Base-by-base conservation (phyloP, 2,113 vertebrate genomes). In the Holacanthus passer region DNA sequence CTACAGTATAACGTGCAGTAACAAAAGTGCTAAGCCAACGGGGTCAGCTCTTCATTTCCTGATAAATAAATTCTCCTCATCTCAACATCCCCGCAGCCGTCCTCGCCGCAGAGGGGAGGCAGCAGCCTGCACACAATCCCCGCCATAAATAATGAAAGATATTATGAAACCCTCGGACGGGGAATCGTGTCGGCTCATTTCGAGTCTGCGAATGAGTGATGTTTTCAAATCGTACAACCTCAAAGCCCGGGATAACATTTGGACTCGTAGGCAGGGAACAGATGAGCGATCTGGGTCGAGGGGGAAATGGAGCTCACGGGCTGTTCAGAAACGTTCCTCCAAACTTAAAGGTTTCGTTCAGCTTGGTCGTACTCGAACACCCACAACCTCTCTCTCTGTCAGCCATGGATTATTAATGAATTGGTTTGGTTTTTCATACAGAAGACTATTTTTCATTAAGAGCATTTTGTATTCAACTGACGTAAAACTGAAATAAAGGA, bases 121-220 rank as follows among this genome's bases (percentile, higher is more conserved):
- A 16, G 43, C 78, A 52, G 72, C 56, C 70, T 47, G 62, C 68
- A 35, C 77, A 77, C 71, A 63, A 62, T 66, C 31, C 31, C 27
- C 7, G 52, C 35, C 81, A 31, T 85, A 55, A 83, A 88, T 87
- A 70, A 82, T 75, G 32, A 65, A 86, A 48, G 45, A 63, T 29
- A 74, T 77, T 62, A 73, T 43, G 50, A 81, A 85, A 79, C 62
- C 55, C 5, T 71, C 72, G 32, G 50, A 58, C 4, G 24, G 43
- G 52, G 69, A 73, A 41, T 58, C 43, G 3, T 29, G 72, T 79
- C 63, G 24, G 67, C 75, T 84, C 65, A n/a, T 79, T 56, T 84
- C 64, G 10, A 71, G 59, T 62, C 39, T 70, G 65, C 60, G 47
- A 55, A 72, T 31, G 50, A 87, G 27, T 16, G 74, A 65, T 66